Conservation (phyloP, 2,888 invertebrate genomes). For the Habroteleia sp. region DNA sequence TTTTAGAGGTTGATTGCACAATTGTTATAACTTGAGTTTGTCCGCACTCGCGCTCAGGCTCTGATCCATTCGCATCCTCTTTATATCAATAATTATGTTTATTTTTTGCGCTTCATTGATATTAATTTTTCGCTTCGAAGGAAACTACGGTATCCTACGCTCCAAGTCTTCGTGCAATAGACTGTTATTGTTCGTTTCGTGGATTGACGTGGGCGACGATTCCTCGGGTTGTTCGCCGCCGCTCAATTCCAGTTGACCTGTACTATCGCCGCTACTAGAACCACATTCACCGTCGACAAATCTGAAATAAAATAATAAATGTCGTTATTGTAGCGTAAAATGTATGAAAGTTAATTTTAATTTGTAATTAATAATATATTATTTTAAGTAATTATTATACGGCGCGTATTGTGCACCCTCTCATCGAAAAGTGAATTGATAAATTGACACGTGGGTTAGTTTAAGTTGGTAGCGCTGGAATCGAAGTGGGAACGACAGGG, state of each 20-base stretch:
- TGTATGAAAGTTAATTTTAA: too few relatives aligned
- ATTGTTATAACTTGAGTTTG: conserved; percentile 22
- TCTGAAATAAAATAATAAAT: too few relatives aligned
- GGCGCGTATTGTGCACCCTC: too few relatives aligned
- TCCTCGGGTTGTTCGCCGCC: conserved; percentile 78
- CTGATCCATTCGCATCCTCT: conserved; percentile 33
- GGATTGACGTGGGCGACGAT: conserved; percentile 77
- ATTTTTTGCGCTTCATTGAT: not conserved
- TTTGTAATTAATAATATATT: conserved; percentile 2
- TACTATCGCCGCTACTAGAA: conserved; percentile 79
- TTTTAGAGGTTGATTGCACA: conserved; percentile 24
- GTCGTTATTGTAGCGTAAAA: too few relatives aligned
- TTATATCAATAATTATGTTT: conserved; percentile 34
- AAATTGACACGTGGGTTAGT: too few relatives aligned
- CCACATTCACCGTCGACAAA: conserved; percentile 80
- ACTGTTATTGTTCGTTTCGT: conserved; percentile 83
- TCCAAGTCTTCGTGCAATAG: conserved; percentile 83
- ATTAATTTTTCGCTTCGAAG: conserved; percentile 29
- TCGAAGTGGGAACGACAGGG: too few relatives aligned
- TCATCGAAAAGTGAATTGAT: too few relatives aligned
- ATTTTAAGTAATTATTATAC: too few relatives aligned
- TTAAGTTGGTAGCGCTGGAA: too few relatives aligned
- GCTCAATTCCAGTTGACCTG: conserved; percentile 78
- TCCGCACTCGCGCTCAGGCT: conserved; percentile 37
- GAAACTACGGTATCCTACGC: conserved; percentile 68